Base-by-base conservation (phyloP, 2,113 vertebrate species). In the Hymenochirus boettgeri region DNA sequence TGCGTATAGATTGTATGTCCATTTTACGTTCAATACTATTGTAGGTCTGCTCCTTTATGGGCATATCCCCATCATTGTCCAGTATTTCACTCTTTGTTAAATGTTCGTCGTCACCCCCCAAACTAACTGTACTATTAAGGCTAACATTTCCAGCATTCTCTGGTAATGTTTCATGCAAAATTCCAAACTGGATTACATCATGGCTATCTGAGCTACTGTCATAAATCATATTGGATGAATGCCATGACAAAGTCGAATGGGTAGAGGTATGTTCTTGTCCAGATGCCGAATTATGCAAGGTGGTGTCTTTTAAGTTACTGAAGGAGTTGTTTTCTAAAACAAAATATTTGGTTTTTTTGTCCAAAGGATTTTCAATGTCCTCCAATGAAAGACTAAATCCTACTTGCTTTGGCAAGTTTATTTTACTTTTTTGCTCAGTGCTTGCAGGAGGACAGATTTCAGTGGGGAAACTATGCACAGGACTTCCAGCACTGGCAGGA, bases 161-260 rank as follows among this genome's bases (percentile, higher is more conserved):
- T 72, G 79, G 81, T 75, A 87, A 10, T 2, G 75, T 79, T 67
- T 89, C 85, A 25, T 74, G 56, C 50, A 73, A 50, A 76, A 88
- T 77, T 2, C 74, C 69, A 57, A 52, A 8, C 10, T 37, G 22
- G 23, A 1, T 0, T 72, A 23, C 23, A n/a, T 73, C 66, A 51
- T 0, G 0, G 65, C 4, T 15, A 0, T 70, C 1, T 55, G 21
- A 64, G 69, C 12, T 71, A 45, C 39, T 55, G 60, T 61, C 56
- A 8, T 33, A 51, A 46, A 71, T 4, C 5, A 74, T 3, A 0
- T 24, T 13, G 62, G 73, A 65, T 35, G 42, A 21, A 62, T 69
- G 50, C 58, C 58, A 35, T 7, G 29, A 12, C 0, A 17, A 10
- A 24, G 8, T 52, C 31, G 47, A 3, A 62, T 13, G 4, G 11